Evolutionary conservation across 2,797 vertebrate genomes (phyloP), one percentile per base, ranked within the genome.

Genomic region (Mus minutoides): DNA sequence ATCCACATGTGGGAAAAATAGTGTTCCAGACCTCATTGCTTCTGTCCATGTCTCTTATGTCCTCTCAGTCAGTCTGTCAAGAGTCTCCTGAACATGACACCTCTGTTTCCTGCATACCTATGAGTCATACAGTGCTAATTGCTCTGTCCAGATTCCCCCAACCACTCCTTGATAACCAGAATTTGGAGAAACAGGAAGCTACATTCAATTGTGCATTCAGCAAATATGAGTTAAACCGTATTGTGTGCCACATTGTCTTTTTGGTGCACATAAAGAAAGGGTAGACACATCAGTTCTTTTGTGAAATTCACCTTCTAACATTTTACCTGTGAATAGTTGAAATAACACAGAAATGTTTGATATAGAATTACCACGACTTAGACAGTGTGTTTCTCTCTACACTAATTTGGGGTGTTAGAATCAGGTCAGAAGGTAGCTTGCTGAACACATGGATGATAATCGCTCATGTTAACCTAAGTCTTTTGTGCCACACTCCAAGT

Each of bases 381-480:
- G 49, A 6, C 52, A 43, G 58, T n/a, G 22, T 79, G 84, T 24
- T 85, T 90, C 2, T 58, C 26, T 8, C 14, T 22, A 24, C 78
- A 56, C 17, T 2, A 46, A 29, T 19, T 16, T 56, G 46, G 26
- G 77, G 60, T 75, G 31, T 54, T 82, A 43, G 67, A 71, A 76
- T 85, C 34, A 77, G 49, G 84, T 69, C n/a, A 26, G 88, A 58
- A 94, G 80, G n/a, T 29, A 58, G 49, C 88, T 89, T 86, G 43
- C 0, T 10, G 34, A 88, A 49, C 8, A 40, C 3, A 2, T 13
- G 5, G 75, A 77, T 49, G 58, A 3, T 43, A 37, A 80, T 8
- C 84, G 43, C 52, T 76, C 64, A 69, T 21, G 22, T 75, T 79
- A 78, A 40, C 13, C 31, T 2, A 80, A 87, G 40, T 89, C 24